These are phyloP conservation scores for Cossypha polioptera DNA, from an alignment of 2,797 vertebrate genomes.

Conservation along the genomic window DNA sequence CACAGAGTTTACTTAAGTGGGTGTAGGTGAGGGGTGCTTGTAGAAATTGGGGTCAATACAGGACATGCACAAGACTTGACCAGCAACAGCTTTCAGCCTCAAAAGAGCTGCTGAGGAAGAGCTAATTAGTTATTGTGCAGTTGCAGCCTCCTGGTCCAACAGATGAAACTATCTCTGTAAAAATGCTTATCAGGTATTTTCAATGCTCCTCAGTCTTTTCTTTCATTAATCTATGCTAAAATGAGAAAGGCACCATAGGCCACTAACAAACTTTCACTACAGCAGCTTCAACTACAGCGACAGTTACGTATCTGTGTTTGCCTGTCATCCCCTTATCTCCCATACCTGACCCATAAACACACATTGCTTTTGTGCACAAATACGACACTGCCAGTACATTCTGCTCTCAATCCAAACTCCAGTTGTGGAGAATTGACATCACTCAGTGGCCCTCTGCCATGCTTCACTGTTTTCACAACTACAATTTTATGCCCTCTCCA, in stretches of 20 bases:
- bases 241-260: neutral
- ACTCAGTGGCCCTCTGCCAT: neutral
- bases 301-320: neutral
- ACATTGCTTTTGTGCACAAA: neutral
- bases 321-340: conserved; percentile 21
- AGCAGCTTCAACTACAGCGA: neutral
- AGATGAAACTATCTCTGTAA: neutral
- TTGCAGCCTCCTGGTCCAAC: neutral
- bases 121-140: neutral
- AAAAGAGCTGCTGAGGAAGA: neutral
- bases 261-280: neutral
- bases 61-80: neutral
- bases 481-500: neutral
- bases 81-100: neutral
- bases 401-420: conserved; percentile 17
- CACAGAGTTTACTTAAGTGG: neutral
- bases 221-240: neutral
- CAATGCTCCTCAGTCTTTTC: neutral
- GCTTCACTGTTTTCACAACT: neutral
- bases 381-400: neutral
- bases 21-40: neutral
- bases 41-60: neutral
- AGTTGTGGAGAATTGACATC: neutral
- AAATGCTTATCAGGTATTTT: neutral
- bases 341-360: neutral